Evolutionary conservation across 2,113 vertebrate genomes (phyloP), one percentile per base, ranked within the genome.

Genomic region (Nycticebus coucang): DNA sequence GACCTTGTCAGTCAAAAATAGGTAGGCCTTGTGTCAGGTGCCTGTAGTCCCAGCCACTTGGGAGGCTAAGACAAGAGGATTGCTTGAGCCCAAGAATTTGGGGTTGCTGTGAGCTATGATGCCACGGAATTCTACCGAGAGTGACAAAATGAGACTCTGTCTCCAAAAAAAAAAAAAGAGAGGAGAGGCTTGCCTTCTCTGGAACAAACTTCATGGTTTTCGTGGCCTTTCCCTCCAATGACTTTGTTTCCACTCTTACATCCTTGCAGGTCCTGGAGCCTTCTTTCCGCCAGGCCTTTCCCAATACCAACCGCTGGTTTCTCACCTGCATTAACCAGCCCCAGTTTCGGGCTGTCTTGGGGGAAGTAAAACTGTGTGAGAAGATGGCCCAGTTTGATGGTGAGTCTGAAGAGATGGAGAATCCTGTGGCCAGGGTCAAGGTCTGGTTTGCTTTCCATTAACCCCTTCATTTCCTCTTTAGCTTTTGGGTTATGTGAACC

Each of bases 341-440:
- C 7, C 99, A 99, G 98, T 99, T 99, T 97, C 99, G 98, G 95
- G 96, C 99, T 1, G 97, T 99, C 41, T 97, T 99, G 35, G 99
- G 99, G 24, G 99, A 99, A 79, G 98, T 99, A 97, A 99, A 99
- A 81, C 98, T 99, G 37, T 99, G 99, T 94, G 99, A 99, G 87
- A 99, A 99, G 98, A 99, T 99, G 99, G 99, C 99, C 3, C 99
- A 99, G 97, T 99, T 99, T 98, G 99, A 99, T 92, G 98, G 99
- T 99, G 88, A 98, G 98, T 77, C 5, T 28, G 71, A 26, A 33
- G 50, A 3, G 17, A 2, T 1, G 0, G 57, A 10, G 64, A 37
- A 41, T 2, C 2, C 0, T 7, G 17, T 0, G 17, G 28, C 41
- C 33, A 4, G 26, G 17, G 22, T 37, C n/a, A 5, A 35, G 19